These are phyloP conservation scores for Macrostomum lignano DNA, from an alignment of 1,140 invertebrate genomes.

Conservation along the genomic window DNA sequence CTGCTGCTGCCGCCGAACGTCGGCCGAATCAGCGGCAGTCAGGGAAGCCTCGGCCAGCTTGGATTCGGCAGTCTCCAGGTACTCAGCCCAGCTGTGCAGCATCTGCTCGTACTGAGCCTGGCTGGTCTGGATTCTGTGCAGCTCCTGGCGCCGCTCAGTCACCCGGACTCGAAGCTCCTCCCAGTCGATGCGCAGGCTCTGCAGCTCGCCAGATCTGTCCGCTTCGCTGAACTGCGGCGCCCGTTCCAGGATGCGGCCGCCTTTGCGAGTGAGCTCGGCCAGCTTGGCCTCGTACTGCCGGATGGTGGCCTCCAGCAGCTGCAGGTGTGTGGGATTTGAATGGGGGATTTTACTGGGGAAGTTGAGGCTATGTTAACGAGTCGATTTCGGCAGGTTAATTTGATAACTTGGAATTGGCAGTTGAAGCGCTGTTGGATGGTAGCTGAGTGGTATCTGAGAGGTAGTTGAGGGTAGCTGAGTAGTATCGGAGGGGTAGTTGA, in stretches of 20 bases:
- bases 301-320: slow-evolving; percentile 15
- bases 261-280: slow-evolving; percentile 11
- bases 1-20: too few species aligned
- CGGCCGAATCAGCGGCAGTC: slow-evolving; percentile 13
- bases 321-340: slow-evolving; percentile 1
- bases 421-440: slow-evolving; percentile 9
- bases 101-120: slow-evolving; percentile 24
- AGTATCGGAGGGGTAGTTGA: too few species aligned
- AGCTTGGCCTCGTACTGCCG: slow-evolving; percentile 14
- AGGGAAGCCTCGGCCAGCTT: slow-evolving; percentile 14
- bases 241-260: slow-evolving; percentile 10
- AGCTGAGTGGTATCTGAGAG: too few species aligned
- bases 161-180: slow-evolving; percentile 10
- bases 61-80: slow-evolving; percentile 18
- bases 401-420: not conserved
- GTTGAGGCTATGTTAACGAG: not conserved
- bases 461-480: too few species aligned
- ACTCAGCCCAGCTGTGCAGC: slow-evolving; percentile 17
- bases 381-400: too few species aligned
- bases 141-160: slow-evolving; percentile 14
- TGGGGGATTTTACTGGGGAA: not conserved
- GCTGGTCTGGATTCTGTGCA: slow-evolving; percentile 13
- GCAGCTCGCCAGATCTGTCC: slow-evolving; percentile 12
- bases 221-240: slow-evolving; percentile 11
- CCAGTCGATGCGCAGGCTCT: slow-evolving; percentile 8